Percentiles rank a stretch among this genome's conserved stretches.
phyloP scores from a whole-genome alignment of 2,888 invertebrate species.

The Melieria crassipennis region DNA sequence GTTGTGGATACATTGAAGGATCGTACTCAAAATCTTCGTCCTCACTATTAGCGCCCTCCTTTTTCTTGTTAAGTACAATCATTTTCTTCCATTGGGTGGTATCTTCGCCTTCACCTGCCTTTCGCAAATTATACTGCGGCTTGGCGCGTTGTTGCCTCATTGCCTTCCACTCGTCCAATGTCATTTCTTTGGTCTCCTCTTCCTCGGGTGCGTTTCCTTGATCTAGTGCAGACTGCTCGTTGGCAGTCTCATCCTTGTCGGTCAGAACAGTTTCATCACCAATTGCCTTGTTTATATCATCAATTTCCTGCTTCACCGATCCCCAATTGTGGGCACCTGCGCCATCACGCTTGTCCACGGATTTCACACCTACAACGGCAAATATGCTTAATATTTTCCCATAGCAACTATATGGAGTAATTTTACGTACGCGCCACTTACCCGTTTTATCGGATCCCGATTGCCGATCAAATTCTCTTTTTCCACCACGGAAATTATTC shows the following conservation, averaged over 20 bases:
- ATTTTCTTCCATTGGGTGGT: constrained; percentile 92
- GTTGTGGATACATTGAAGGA: constrained; percentile 82
- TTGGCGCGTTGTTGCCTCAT: constrained; percentile 79
- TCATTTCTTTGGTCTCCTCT: constrained; percentile 86
- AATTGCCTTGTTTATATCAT: constrained; percentile 65
- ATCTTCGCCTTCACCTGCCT: constrained; percentile 94
- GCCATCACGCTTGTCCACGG: constrained; percentile 93
- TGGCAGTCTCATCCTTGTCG: constrained; percentile 63
- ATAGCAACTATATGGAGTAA: too few species aligned
- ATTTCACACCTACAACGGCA: constrained; percentile 72
- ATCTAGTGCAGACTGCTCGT: constrained; percentile 62
- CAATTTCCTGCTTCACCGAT: constrained; percentile 89
- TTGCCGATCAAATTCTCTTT: constrained; percentile 93
- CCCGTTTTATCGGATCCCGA: constrained; percentile 96
- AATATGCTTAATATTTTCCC: neutral
- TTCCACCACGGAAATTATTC: constrained; percentile 71
- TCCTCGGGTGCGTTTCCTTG: constrained; percentile 69
- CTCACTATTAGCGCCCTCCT: constrained; percentile 70
- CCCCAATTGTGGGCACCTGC: constrained; percentile 97
- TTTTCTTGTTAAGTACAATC: constrained; percentile 77
- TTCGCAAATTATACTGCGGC: constrained; percentile 90
- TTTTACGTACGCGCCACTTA: constrained; percentile 31
- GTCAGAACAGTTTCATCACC: constrained; percentile 47
- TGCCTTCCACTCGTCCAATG: constrained; percentile 95
- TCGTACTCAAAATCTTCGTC: constrained; percentile 79